Evolutionary conservation across 92 coral and sea anemone genomes (phyloP).

Genomic region (Porites divaricata): DNA sequence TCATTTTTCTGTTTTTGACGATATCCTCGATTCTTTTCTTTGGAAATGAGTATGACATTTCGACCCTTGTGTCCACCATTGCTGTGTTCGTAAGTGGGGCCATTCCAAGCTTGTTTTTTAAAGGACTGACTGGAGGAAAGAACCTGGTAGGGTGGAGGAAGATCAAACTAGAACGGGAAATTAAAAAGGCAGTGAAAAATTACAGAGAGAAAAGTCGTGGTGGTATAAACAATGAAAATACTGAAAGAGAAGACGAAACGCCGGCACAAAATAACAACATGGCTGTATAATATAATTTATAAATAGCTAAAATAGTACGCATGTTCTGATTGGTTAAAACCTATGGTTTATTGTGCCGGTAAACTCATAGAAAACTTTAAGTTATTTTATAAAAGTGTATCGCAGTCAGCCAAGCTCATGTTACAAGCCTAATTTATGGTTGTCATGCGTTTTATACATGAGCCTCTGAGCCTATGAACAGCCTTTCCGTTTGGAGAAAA

Average conservation of each 20-base stretch:
- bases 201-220: neutral
- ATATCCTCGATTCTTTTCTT: conserved; percentile 1
- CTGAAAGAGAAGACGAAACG: neutral
- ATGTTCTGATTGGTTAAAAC: too few relatives aligned
- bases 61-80: conserved; percentile 1
- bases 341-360: too few relatives aligned
- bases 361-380: too few relatives aligned
- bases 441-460: too few relatives aligned
- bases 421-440: too few relatives aligned
- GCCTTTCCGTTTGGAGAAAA: too few relatives aligned
- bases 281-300: neutral
- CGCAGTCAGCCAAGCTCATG: too few relatives aligned
- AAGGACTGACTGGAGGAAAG: neutral
- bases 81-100: conserved; percentile 14
- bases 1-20: neutral
- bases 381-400: too few relatives aligned
- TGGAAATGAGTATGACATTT: conserved; percentile 6
- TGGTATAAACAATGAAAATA: neutral
- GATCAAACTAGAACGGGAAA: conserved; percentile 3
- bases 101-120: conserved; percentile 4
- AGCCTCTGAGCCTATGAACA: too few relatives aligned
- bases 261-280: neutral
- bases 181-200: conserved; percentile 4
- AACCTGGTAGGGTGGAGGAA: neutral
- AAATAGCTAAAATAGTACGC: too few relatives aligned